Evolutionary conservation across 2,797 vertebrate genomes (phyloP).

Genomic region (Odontamblyopus rebecca): DNA sequence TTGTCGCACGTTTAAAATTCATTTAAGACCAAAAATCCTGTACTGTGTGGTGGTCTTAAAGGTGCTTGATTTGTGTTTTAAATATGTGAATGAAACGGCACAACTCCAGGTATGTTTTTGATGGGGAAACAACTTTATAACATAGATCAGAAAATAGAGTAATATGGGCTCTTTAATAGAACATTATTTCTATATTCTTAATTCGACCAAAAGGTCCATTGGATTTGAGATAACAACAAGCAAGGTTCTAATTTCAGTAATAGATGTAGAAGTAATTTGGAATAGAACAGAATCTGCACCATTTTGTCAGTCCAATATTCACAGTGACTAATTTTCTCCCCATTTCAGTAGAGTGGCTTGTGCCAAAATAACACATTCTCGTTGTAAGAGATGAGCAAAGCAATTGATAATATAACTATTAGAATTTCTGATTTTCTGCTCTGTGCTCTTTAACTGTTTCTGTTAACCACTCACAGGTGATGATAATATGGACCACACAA

Average conservation of each 20-base stretch:
- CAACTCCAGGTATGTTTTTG: too few species aligned
- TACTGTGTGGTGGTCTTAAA: too few species aligned
- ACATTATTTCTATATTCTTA: background rate
- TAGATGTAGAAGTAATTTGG: background rate
- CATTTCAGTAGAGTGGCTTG: background rate
- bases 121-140: too few species aligned
- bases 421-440: background rate
- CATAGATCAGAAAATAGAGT: too few species aligned
- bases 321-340: background rate
- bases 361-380: background rate
- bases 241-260: background rate
- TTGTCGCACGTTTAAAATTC: too few species aligned
- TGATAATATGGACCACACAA: conserved; percentile 23
- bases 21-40: too few species aligned
- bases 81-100: too few species aligned
- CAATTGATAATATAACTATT: background rate
- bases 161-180: too few species aligned
- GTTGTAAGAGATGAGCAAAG: background rate
- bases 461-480: conserved; percentile 15
- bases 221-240: background rate
- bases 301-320: background rate
- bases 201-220: background rate
- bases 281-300: background rate
- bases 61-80: too few species aligned
- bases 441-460: background rate